Conservation (phyloP, 1,140 invertebrate species). For the Pogonomyrmex barbatus region DNA sequence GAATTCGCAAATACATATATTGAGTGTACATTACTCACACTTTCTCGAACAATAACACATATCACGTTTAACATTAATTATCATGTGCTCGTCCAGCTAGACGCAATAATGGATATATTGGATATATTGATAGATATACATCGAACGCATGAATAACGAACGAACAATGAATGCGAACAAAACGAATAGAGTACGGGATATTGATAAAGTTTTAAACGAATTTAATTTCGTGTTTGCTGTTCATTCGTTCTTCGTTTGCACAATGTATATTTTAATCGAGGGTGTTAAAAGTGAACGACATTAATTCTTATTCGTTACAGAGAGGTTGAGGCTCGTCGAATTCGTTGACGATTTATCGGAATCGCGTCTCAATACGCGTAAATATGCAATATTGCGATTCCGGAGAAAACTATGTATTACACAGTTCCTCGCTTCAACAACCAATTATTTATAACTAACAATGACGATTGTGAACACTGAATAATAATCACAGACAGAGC, state of each 20-base stretch:
- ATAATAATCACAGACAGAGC: slow-evolving; percentile 73
- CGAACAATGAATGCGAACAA: slow-evolving; percentile 3
- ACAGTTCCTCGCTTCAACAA: slow-evolving; percentile 83
- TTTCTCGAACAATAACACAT: slow-evolving; percentile 65
- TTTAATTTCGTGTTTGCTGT: slow-evolving; percentile 13
- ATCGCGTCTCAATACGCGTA: slow-evolving; percentile 9
- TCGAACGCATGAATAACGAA: slow-evolving; percentile 27
- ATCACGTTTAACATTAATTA: slow-evolving; percentile 62
- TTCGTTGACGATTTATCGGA: neutral
- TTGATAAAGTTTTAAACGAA: neutral
- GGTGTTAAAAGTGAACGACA: slow-evolving; percentile 28
- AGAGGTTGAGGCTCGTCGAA: slow-evolving; percentile 13
- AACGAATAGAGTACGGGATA: neutral
- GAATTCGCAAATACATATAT: slow-evolving; percentile 7
- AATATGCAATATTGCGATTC: neutral
- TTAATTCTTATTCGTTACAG: slow-evolving; percentile 5
- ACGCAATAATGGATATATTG: slow-evolving; percentile 19
- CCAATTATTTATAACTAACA: slow-evolving; percentile 77
- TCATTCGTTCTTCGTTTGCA: slow-evolving; percentile 29
- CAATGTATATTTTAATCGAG: slow-evolving; percentile 1
- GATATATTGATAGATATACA: neutral
- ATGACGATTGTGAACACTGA: slow-evolving; percentile 56
- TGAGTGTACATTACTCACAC: slow-evolving; percentile 26
- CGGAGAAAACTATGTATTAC: slow-evolving; percentile 70
- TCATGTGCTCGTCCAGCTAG: neutral